Conservation (phyloP, 2,797 vertebrate genomes). For the Pangasius djambal region DNA sequence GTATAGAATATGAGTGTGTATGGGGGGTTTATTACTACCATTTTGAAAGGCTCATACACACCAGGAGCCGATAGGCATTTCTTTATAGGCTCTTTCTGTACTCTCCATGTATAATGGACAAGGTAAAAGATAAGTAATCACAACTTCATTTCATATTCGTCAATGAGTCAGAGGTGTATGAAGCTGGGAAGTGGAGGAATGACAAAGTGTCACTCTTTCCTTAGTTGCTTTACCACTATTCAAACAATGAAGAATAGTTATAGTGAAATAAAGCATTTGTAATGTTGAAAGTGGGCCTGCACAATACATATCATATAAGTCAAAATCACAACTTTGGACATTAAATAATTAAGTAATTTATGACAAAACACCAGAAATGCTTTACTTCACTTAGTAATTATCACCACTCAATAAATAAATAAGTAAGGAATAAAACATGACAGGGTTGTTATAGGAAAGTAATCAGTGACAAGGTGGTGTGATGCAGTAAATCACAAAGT, state of each 20-base stretch:
- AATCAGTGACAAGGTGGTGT: neutral
- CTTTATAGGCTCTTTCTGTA: conserved; percentile 9
- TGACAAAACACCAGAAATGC: neutral
- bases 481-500: neutral
- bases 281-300: neutral
- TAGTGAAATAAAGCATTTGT: conserved; percentile 10
- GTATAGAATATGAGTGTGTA: neutral
- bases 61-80: conserved; percentile 5
- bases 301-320: neutral
- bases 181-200: conserved; percentile 17
- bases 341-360: neutral
- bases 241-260: conserved; percentile 27
- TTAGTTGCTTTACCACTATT: neutral
- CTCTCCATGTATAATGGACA: conserved; percentile 26
- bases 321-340: neutral
- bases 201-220: neutral
- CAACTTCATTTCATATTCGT: conserved; percentile 48
- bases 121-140: conserved; percentile 35
- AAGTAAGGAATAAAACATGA: neutral
- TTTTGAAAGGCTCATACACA: neutral
- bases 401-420: neutral
- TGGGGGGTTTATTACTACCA: neutral
- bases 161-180: conserved; percentile 37
- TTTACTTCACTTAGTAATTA: neutral
- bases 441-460: neutral